These are phyloP conservation scores for Tyria jacobaeae DNA, from an alignment of 2,888 invertebrate species.

Conservation along the genomic window DNA sequence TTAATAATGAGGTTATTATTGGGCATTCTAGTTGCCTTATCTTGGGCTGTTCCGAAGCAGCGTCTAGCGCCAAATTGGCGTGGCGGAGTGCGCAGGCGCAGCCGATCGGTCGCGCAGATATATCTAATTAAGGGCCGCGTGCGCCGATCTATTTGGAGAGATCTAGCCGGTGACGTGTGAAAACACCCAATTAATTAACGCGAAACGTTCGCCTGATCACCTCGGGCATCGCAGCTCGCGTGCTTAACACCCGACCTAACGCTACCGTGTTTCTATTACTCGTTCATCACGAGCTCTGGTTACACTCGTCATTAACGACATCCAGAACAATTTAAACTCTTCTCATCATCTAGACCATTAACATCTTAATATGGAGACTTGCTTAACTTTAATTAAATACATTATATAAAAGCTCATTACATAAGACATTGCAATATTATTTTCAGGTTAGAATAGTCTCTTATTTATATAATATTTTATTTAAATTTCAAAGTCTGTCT, in stretches of 20 bases:
- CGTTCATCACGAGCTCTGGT: constrained; percentile 62
- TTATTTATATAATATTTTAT: too few species aligned
- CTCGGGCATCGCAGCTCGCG: constrained; percentile 76
- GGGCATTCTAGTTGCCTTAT: constrained; percentile 80
- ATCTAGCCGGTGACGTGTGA: constrained; percentile 86
- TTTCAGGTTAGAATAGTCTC: too few species aligned
- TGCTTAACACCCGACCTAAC: constrained; percentile 67
- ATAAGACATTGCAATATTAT: too few species aligned
- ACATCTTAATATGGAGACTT: neutral
- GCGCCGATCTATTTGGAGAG: constrained; percentile 85
- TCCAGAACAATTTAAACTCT: neutral
- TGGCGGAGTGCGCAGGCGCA: constrained; percentile 80
- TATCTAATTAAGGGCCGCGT: constrained; percentile 84
- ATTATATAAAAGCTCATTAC: too few species aligned
- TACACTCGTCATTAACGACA: constrained; percentile 36
- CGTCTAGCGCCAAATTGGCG: constrained; percentile 84
- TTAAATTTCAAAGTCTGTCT: too few species aligned
- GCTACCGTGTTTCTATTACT: constrained; percentile 64
- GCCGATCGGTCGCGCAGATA: constrained; percentile 79
- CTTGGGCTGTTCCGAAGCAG: constrained; percentile 74
- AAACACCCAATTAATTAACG: constrained; percentile 87
- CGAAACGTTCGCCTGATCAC: constrained; percentile 72
- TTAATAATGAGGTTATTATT: constrained; percentile 86
- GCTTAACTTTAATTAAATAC: neutral
- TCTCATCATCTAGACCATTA: neutral